Conservation (phyloP, 2,888 invertebrate genomes). For the Morpho deidamia region DNA sequence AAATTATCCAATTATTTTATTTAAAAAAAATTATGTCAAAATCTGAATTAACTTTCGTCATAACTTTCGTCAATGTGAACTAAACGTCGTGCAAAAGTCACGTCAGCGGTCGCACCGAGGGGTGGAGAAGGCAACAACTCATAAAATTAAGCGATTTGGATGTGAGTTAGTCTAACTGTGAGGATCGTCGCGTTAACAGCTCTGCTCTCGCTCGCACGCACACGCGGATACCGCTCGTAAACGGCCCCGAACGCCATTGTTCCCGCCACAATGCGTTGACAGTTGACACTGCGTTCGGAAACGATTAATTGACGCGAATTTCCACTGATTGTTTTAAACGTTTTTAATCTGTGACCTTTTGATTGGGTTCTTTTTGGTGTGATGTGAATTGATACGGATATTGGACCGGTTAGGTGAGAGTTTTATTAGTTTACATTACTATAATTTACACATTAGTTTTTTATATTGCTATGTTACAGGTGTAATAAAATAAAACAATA, state of each 20-base stretch:
- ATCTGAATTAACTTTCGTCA: too few relatives aligned
- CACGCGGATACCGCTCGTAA: constrained; percentile 29
- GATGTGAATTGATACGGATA: constrained; percentile 34
- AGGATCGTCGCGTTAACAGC: constrained; percentile 71
- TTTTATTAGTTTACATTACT: too few relatives aligned
- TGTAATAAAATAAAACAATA: neutral
- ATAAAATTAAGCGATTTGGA: constrained; percentile 80
- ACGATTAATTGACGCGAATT: constrained; percentile 33
- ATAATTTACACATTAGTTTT: too few relatives aligned
- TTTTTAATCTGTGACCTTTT: constrained; percentile 30
- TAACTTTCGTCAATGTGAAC: neutral
- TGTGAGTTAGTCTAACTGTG: constrained; percentile 78
- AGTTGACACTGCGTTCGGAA: constrained; percentile 39
- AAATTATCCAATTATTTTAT: too few relatives aligned
- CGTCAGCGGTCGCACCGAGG: constrained; percentile 48
- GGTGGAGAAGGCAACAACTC: constrained; percentile 80
- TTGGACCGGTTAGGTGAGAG: constrained; percentile 27
- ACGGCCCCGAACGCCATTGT: constrained; percentile 34
- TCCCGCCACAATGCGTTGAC: constrained; percentile 51
- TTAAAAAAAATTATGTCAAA: too few relatives aligned
- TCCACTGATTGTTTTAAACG: constrained; percentile 29
- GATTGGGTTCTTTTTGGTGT: constrained; percentile 23
- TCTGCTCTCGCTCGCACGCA: constrained; percentile 44
- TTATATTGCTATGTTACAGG: too few relatives aligned
- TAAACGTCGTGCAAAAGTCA: constrained; percentile 48